Base-by-base conservation (phyloP, 2,113 vertebrate species). In the Natator depressus region DNA sequence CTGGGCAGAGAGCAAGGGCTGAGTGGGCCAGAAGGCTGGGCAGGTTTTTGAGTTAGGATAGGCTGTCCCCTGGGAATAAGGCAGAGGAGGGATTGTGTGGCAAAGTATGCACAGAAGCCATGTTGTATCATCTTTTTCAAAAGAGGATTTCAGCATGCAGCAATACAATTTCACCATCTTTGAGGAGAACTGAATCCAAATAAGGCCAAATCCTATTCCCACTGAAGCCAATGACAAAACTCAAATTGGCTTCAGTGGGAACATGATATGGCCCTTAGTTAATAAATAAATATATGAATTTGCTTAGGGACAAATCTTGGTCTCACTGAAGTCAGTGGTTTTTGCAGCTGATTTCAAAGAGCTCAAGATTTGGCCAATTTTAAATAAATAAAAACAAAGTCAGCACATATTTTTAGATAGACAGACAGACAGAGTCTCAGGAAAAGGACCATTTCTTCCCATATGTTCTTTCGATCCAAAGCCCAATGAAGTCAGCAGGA, bases 391-490 rank as follows among this genome's bases (percentile, higher is more conserved):
- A 75, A 75, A 42, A 24, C n/a, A 46, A 46, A 42, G 20, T 72
- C 65, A 72, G n/a, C 16, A 12, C 11, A 59, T n/a, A n/a, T 19
- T n/a, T 19, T 42, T 19, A 53, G 51, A 20, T 19, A 53, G 51
- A 47, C 47, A 47, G 49, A 49, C 9, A 49, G 49, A 49, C 10
- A 49, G 49, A 49, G 38, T 42, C 10, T 24, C 19, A n/a, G 38
- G 19, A 46, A 42, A 76, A 46, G 6, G 72, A 76, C 1, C 1
- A 6, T 49, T 0, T 0, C 38, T 90, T 8, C 49, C 7, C 35
- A 0, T 1, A 4, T 11, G 25, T 87, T 9, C 17, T 49, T 0
- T 20, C 0, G 8, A 42, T 42, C 5, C 8, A 49, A 49, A 76
- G 2, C 0, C 0, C 54, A 50, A 2, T 54, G 50, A 80, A 53